Conservation (phyloP, 2,113 vertebrate genomes). For the Benthochromis sp. region DNA sequence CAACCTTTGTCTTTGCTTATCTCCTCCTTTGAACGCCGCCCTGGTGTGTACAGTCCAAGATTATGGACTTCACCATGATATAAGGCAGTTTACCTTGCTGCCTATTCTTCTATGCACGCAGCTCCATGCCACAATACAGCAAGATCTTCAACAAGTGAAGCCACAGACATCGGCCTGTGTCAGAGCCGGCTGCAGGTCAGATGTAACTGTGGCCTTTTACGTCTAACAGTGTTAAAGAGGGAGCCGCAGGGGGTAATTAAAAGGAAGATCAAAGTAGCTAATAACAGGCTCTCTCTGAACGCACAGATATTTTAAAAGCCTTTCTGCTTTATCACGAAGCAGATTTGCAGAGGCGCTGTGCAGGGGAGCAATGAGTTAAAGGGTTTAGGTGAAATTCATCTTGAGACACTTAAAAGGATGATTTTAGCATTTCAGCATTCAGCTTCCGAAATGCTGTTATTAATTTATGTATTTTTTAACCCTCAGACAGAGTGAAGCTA, state of each 20-base stretch:
- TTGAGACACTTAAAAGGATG: background rate
- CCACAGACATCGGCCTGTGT: background rate
- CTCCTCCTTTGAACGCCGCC: background rate
- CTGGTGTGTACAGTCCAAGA: background rate
- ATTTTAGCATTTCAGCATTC: background rate
- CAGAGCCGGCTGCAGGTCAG: background rate
- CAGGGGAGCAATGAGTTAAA: background rate
- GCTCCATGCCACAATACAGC: background rate
- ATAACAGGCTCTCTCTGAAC: background rate
- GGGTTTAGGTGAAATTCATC: background rate
- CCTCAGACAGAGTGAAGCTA: background rate
- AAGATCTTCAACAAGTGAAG: background rate
- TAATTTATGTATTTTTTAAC: background rate
- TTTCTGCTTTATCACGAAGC: background rate
- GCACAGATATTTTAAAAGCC: background rate
- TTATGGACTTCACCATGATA: background rate
- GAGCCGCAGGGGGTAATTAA: background rate
- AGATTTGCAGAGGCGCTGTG: background rate
- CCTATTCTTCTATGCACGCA: background rate
- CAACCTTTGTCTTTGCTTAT: conserved; percentile 18
- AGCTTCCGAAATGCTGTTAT: background rate
- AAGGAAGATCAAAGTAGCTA: background rate
- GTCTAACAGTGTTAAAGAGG: background rate
- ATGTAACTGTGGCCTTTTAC: background rate
- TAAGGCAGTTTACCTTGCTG: background rate